These are phyloP conservation scores for Clivina fossor DNA, from an alignment of 2,888 invertebrate genomes.

Conservation along the genomic window DNA sequence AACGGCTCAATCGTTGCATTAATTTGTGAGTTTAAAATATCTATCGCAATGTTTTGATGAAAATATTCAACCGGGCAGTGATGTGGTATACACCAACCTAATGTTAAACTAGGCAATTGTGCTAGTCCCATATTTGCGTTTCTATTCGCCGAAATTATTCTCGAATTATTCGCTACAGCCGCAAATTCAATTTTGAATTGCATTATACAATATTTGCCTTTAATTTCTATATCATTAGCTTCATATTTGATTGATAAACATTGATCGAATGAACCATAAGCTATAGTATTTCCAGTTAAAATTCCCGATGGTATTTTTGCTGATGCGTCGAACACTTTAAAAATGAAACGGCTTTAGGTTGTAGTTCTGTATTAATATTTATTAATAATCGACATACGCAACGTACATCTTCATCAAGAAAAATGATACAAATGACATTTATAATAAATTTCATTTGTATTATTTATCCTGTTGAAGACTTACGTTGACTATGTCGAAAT, in stretches of 20 bases:
- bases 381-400: no score
- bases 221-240: neutral
- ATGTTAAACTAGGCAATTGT: neutral
- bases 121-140: neutral
- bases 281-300: constrained; percentile 50
- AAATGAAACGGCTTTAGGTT: no score
- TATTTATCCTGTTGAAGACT: no score
- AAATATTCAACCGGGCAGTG: constrained; percentile 22
- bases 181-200: constrained; percentile 2
- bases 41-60: neutral
- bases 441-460: no score
- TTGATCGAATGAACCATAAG: constrained; percentile 55
- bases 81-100: constrained; percentile 31
- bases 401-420: no score
- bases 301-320: constrained; percentile 54
- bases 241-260: constrained; percentile 49
- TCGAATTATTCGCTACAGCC: neutral
- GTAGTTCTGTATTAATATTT: no score
- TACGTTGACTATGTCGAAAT: no score
- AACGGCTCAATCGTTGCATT: neutral
- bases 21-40: neutral
- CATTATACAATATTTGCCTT: constrained; percentile 36
- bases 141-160: neutral
- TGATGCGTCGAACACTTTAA: constrained; percentile 56
- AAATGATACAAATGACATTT: no score